Conservation (phyloP, 2,113 vertebrate species). For the Urocynchramus pylzowi region DNA sequence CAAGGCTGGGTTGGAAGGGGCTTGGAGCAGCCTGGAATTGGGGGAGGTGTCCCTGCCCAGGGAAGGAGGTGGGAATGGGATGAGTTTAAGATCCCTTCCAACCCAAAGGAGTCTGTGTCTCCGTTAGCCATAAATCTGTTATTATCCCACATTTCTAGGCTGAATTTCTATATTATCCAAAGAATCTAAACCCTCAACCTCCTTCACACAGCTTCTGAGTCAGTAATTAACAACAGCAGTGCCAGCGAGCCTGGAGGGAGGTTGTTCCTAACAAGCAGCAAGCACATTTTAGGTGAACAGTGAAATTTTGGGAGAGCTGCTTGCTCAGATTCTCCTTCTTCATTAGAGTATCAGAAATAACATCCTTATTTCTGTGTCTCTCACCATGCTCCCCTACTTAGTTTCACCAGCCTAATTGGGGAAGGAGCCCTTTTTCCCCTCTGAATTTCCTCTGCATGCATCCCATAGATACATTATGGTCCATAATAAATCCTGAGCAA, state of each 20-base stretch:
- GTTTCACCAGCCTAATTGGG: not conserved
- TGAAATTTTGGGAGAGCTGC: not conserved
- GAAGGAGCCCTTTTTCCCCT: not conserved
- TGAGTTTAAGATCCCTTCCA: not conserved
- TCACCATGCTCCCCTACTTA: not conserved
- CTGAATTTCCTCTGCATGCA: not conserved
- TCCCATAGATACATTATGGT: not conserved
- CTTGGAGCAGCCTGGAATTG: rapidly evolving
- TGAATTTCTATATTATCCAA: not conserved
- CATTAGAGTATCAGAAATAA: conserved; percentile 46
- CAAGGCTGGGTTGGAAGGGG: not conserved
- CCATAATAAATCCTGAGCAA: not conserved
- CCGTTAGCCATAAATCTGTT: not conserved
- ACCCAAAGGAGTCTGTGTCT: not conserved
- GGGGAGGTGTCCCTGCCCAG: not conserved
- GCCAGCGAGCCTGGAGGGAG: conserved; percentile 17
- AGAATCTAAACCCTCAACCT: not conserved
- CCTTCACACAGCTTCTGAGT: not conserved
- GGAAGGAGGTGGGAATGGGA: not conserved
- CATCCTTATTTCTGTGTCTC: conserved; percentile 26
- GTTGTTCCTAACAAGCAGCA: conserved; percentile 26
- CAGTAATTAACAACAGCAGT: not conserved
- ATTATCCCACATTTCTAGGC: not conserved
- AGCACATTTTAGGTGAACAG: conserved; percentile 44
- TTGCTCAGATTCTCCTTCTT: not conserved